These are phyloP conservation scores for Ectemnius continuus DNA, from an alignment of 2,888 invertebrate species.

Conservation along the genomic window DNA sequence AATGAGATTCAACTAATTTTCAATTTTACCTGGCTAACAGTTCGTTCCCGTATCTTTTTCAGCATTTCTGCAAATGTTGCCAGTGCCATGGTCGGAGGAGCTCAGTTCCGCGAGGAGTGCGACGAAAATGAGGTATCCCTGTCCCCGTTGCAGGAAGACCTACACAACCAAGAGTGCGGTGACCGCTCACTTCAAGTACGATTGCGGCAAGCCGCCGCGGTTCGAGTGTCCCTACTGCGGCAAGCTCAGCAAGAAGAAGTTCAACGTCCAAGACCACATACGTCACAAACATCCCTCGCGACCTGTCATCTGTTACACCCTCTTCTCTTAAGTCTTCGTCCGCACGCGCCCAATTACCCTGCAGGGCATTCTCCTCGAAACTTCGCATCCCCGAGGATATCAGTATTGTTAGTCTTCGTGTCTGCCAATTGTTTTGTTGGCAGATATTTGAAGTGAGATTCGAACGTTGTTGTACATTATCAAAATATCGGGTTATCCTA, in stretches of 20 bases:
- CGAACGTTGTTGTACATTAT: no score
- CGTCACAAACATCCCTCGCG: conserved; percentile 68
- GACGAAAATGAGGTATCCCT: conserved; percentile 61
- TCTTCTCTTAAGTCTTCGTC: conserved; percentile 49
- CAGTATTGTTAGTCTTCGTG: no score
- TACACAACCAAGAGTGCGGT: conserved; percentile 72
- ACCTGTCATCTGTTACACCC: conserved; percentile 65
- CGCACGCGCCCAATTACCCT: no score
- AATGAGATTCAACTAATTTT: neutral
- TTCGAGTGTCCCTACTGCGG: conserved; percentile 76
- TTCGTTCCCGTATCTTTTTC: conserved; percentile 59
- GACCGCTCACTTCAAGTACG: conserved; percentile 75
- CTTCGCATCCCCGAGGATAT: no score
- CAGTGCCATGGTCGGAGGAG: conserved; percentile 61
- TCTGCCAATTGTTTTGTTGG: no score
- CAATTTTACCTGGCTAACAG: conserved; percentile 38
- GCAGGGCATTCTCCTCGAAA: no score
- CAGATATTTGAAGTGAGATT: no score
- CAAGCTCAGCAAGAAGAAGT: conserved; percentile 72
- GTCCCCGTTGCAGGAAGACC: conserved; percentile 70
- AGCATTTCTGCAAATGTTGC: conserved; percentile 61
- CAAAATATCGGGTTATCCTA: no score
- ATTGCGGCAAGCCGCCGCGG: conserved; percentile 74
- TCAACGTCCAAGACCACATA: conserved; percentile 73
- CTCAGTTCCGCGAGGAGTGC: conserved; percentile 50